Conservation (phyloP, 2,113 vertebrate species). For the Montifringilla adamsi region DNA sequence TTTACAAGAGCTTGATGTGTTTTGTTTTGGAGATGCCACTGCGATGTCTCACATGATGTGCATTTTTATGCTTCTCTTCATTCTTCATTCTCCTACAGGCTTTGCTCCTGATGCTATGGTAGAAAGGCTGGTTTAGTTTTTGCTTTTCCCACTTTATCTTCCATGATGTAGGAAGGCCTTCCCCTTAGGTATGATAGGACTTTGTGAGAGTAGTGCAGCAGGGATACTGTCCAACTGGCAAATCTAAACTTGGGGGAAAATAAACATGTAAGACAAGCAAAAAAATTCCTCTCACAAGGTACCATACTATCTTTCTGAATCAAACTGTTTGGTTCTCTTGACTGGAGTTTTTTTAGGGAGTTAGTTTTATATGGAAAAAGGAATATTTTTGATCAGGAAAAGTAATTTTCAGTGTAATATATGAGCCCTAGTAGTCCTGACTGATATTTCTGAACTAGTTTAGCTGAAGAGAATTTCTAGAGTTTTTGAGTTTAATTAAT, state of each 20-base stretch:
- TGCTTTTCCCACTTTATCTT: not conserved
- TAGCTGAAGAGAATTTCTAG: not conserved
- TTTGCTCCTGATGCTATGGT: not conserved
- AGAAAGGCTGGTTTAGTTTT: not conserved
- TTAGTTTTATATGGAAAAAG: not conserved
- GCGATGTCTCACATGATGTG: not conserved
- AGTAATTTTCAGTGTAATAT: not conserved
- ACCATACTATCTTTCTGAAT: not conserved
- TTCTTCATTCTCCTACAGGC: not conserved
- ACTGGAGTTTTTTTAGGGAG: not conserved
- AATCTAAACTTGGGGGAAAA: not conserved
- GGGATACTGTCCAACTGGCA: not conserved
- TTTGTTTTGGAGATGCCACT: not conserved
- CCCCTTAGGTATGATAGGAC: not conserved
- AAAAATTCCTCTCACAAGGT: not conserved
- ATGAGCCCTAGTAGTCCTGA: not conserved
- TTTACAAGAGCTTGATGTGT: not conserved
- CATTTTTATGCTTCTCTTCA: not conserved
- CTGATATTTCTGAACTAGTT: not conserved
- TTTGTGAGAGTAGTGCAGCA: not conserved
- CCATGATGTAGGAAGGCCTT: not conserved
- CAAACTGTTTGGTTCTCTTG: not conserved
- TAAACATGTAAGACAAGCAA: not conserved
- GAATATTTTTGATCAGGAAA: not conserved
- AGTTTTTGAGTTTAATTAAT: not conserved